Conservation (phyloP, 2,888 invertebrate species). For the Tuberolachnus salignus region DNA sequence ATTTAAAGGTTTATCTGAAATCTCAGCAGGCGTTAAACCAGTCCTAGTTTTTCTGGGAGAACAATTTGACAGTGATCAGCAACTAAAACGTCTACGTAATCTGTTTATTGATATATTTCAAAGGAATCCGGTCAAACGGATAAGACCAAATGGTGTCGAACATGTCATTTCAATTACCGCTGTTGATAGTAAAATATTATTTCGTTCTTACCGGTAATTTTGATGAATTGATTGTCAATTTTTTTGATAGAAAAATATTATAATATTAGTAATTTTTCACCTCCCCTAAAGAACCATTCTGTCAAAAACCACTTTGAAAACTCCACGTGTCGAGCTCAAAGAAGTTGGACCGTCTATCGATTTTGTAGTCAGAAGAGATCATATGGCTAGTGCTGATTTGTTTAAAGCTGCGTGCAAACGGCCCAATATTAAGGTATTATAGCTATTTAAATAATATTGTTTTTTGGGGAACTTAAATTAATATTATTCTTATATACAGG, state of each 20-base stretch:
- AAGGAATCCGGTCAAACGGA: slow-evolving; percentile 77
- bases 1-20: slow-evolving; percentile 78
- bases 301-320: slow-evolving; percentile 88
- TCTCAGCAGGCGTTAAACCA: slow-evolving; percentile 84
- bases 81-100: slow-evolving; percentile 83
- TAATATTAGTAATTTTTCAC: slow-evolving; percentile 16
- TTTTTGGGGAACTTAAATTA: slow-evolving; percentile 2
- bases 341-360: slow-evolving; percentile 94
- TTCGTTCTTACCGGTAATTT: slow-evolving; percentile 72
- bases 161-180: slow-evolving; percentile 91
- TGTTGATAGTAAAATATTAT: slow-evolving; percentile 76
- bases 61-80: slow-evolving; percentile 81
- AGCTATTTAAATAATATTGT: slow-evolving; percentile 14
- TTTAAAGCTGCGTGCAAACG: slow-evolving; percentile 81
- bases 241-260: slow-evolving; percentile 2
- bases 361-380: slow-evolving; percentile 81
- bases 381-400: slow-evolving; percentile 87
- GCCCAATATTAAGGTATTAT: slow-evolving; percentile 75
- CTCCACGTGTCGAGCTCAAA: slow-evolving; percentile 88
- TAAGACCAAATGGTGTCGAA: slow-evolving; percentile 91
- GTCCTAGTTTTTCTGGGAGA: slow-evolving; percentile 91
- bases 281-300: slow-evolving; percentile 76
- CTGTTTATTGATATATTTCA: slow-evolving; percentile 92
- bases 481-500: slow-evolving; percentile 63
- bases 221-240: neutral